These are phyloP conservation scores for Chrysemys picta DNA, from an alignment of 2,113 vertebrate genomes.

Conservation along the genomic window DNA sequence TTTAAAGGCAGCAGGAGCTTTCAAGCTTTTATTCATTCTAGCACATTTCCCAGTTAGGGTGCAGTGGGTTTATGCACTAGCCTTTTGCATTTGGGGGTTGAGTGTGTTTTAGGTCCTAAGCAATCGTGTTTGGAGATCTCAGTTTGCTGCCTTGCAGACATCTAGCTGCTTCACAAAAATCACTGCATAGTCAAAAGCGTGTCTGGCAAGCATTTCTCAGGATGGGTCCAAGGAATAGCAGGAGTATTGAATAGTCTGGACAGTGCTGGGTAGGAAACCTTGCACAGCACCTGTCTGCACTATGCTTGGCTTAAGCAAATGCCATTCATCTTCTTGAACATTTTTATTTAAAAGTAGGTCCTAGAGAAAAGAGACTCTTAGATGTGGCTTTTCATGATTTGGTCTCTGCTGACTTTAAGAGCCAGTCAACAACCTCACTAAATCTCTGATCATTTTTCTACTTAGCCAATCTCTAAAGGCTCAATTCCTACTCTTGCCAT, in stretches of 20 bases:
- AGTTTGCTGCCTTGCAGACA: rapidly evolving
- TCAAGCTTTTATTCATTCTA: not conserved
- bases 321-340: not conserved
- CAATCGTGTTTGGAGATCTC: rapidly evolving
- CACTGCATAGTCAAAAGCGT: rapidly evolving
- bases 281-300: not conserved
- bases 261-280: rapidly evolving
- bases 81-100: not conserved
- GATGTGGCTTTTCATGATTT: not conserved
- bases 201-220: rapidly evolving
- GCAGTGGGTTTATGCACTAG: not conserved
- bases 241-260: rapidly evolving
- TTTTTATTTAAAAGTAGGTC: constrained; percentile 21
- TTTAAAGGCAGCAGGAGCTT: rapidly evolving
- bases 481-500: constrained; percentile 65
- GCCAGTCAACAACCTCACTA: constrained; percentile 19
- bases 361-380: not conserved
- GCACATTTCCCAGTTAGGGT: not conserved
- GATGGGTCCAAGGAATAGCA: not conserved
- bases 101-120: not conserved
- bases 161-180: not conserved
- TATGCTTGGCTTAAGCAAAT: rapidly evolving
- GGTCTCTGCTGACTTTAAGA: constrained; percentile 29
- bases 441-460: constrained; percentile 72
- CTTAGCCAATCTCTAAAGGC: constrained; percentile 60